A percentile compares a stretch with the other conserved stretches of the same genome.
phyloP scores from a whole-genome alignment of 2,797 vertebrate species.

The Percopsis omiscomaycus region DNA sequence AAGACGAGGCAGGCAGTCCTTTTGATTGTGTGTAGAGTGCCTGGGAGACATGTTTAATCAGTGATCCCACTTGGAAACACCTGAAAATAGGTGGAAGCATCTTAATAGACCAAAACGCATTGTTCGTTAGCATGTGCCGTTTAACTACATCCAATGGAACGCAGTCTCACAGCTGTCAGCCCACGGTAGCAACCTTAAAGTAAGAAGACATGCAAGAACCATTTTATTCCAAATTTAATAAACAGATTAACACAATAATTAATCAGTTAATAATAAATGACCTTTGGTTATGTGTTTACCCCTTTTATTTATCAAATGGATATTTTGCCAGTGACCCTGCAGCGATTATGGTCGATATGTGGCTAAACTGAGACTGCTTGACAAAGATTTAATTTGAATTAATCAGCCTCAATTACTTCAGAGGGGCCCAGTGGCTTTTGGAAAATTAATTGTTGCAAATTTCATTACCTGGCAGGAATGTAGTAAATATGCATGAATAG shows the following conservation, averaged over 20 bases:
- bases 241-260: constrained; percentile 69
- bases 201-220: constrained; percentile 46
- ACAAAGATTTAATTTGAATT: constrained; percentile 66
- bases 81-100: constrained; percentile 87
- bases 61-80: constrained; percentile 92
- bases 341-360: constrained; percentile 69
- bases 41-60: constrained; percentile 90
- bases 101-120: constrained; percentile 85
- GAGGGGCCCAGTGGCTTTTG: constrained; percentile 55
- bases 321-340: constrained; percentile 67
- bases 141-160: constrained; percentile 82
- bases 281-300: constrained; percentile 63
- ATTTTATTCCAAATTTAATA: constrained; percentile 71
- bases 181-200: constrained; percentile 43
- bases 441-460: constrained; percentile 67
- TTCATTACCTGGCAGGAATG: constrained; percentile 52
- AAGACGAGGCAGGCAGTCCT: constrained; percentile 93
- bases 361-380: constrained; percentile 54
- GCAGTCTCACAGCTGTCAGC: constrained; percentile 50
- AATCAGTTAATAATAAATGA: constrained; percentile 65
- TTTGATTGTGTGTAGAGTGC: constrained; percentile 87
- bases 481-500: constrained; percentile 8
- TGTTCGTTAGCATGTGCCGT: constrained; percentile 87
- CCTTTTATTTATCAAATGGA: constrained; percentile 67
- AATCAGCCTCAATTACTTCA: constrained; percentile 59